Base-by-base conservation (phyloP, 1,140 invertebrate genomes). In the Episyrphus balteatus region DNA sequence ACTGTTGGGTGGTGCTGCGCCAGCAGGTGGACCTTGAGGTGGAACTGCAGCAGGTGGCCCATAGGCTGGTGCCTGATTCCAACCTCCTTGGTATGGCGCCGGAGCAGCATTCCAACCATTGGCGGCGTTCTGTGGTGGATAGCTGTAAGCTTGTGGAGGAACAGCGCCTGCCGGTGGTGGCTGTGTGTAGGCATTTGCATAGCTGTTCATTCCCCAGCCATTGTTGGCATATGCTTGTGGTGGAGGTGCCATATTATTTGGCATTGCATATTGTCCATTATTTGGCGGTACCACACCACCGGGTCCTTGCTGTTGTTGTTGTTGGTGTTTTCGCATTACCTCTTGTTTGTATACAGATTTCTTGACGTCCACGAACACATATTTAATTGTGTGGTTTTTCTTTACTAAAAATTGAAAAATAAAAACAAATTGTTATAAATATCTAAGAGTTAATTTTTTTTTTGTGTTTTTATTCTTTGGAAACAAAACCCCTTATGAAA, bases 331-430 rank as follows among this genome's bases (percentile, higher is more conserved):
- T 50, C 77, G 71, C 7, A 72, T 71, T 73, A 81, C 79, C 56
- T 82, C 81, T 6, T 75, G 71, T 61, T 81, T 81, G 21, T 80
- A 81, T 12, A 82, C 54, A 2, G 82, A 85, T 66, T 88, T 89
- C 58, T 88, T 88, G 0, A 88, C 86, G 58, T 88, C 85, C 2
- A 88, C 75, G 32, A 79, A 73, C 48, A 81, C 80, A 10, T 81
- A 79, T 41, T 82, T 80, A 11, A 89, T 78, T 45, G 78, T 78
- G 55, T 88, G 85, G 54, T 77, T 79, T 47, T 77, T 74, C 57
- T 84, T 79, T 38, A 82, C 77, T 80, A 58, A 31, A 62, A 62
- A 44, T 47, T 44, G 46, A 51, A 48, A 26, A 51, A 46, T 57
- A 50, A 50, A 43, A 13, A 38, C 30, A 26, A 26, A 26, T 26